Evolutionary conservation across 2,113 vertebrate genomes (phyloP).

Genomic region (Nibea albiflora): DNA sequence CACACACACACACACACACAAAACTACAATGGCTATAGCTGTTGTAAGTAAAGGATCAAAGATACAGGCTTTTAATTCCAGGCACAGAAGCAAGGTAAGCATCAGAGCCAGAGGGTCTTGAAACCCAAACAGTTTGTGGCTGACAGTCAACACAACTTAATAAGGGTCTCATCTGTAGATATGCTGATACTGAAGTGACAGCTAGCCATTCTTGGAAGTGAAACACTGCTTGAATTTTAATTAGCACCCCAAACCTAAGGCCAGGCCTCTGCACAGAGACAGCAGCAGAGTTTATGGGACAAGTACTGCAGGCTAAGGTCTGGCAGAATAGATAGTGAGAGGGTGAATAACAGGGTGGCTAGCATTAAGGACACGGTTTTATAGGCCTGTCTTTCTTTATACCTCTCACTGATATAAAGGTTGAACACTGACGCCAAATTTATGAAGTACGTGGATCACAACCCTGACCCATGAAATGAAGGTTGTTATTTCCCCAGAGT

Average conservation of each 20-base stretch:
- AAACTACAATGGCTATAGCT: slow-evolving; percentile 43
- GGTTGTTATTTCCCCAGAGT: no score
- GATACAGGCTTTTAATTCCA: slow-evolving; percentile 65
- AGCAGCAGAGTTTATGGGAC: background rate
- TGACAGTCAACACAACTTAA: slow-evolving; percentile 39
- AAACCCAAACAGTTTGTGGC: slow-evolving; percentile 30
- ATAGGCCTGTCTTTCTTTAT: slow-evolving; percentile 12
- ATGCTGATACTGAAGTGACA: slow-evolving; percentile 31
- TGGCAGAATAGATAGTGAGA: slow-evolving; percentile 14
- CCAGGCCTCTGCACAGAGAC: background rate
- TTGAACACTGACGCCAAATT: slow-evolving; percentile 8
- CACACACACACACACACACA: slow-evolving; percentile 42
- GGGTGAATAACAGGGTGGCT: slow-evolving; percentile 13
- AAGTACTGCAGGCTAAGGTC: background rate
- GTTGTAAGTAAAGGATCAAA: slow-evolving; percentile 70
- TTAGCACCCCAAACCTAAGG: slow-evolving; percentile 16
- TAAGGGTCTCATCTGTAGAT: slow-evolving; percentile 26
- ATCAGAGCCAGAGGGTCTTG: slow-evolving; percentile 11
- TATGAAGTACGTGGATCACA: slow-evolving; percentile 18
- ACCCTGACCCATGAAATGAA: background rate
- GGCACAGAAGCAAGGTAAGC: slow-evolving; percentile 25
- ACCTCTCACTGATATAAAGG: background rate
- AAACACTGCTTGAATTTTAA: slow-evolving; percentile 45
- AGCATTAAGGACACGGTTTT: slow-evolving; percentile 22
- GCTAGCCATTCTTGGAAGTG: slow-evolving; percentile 1